phyloP scores from a whole-genome alignment of 2,888 invertebrate species.

The Autographa pulchrina region DNA sequence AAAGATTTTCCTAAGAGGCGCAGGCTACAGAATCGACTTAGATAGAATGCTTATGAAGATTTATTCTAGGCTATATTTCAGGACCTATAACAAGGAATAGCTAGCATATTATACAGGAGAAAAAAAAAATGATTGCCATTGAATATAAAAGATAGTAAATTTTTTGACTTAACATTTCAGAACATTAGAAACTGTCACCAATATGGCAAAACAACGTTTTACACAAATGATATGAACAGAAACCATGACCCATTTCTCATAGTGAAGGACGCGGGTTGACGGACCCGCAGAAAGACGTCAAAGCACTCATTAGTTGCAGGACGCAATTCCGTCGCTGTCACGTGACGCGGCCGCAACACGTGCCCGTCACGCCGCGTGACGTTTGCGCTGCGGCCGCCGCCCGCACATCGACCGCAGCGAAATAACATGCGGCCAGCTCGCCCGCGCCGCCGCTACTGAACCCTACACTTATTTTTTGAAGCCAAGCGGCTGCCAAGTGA shows the following conservation, averaged over 20 bases:
- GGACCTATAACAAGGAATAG: slow-evolving; percentile 4
- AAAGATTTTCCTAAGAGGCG: slow-evolving; percentile 34
- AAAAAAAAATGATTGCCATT: too few species aligned
- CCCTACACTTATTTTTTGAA: slow-evolving; percentile 23
- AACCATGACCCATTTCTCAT: slow-evolving; percentile 65
- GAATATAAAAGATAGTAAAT: too few species aligned
- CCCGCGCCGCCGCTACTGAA: slow-evolving; percentile 25
- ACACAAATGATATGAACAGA: slow-evolving; percentile 55
- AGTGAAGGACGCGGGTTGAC: slow-evolving; percentile 55
- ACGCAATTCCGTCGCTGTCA: slow-evolving; percentile 72
- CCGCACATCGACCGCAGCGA: slow-evolving; percentile 66
- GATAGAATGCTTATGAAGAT: slow-evolving; percentile 40
- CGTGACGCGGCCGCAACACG: slow-evolving; percentile 65
- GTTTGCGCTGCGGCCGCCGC: slow-evolving; percentile 56
- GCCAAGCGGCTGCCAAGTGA: slow-evolving; percentile 23
- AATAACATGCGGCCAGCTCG: slow-evolving; percentile 57
- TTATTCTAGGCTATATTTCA: slow-evolving; percentile 31
- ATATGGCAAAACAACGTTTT: slow-evolving; percentile 29
- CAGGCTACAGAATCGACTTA: slow-evolving; percentile 33
- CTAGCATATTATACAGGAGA: neutral
- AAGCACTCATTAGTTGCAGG: slow-evolving; percentile 63
- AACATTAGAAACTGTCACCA: slow-evolving; percentile 26
- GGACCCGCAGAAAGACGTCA: slow-evolving; percentile 62
- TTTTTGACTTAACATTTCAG: neutral
- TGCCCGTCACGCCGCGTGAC: slow-evolving; percentile 64